phyloP scores from a whole-genome alignment of 30 jellyfish, hydroid and myxozoan genomes.

The Aurelia aurita complex sp. Pacific region DNA sequence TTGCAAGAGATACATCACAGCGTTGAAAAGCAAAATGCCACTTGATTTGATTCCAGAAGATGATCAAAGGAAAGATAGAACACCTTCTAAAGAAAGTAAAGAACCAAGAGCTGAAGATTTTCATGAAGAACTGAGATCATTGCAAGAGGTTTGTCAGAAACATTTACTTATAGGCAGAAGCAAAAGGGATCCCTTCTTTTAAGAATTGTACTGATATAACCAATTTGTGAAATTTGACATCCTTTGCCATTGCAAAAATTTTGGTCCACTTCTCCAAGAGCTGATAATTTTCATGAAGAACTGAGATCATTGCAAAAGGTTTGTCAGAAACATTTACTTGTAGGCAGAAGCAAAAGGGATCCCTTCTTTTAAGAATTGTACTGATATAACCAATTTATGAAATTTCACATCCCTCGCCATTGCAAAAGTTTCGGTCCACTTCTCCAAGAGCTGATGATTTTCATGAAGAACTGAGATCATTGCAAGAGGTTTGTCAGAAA shows the following conservation, averaged over 20 bases:
- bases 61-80: slow-evolving; percentile 44
- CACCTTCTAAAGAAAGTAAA: not conserved
- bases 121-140: not conserved
- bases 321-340: too few species aligned
- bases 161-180: too few species aligned
- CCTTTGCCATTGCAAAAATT: too few species aligned
- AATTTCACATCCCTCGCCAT: too few species aligned
- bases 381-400: too few species aligned
- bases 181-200: too few species aligned
- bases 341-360: too few species aligned
- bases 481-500: not conserved
- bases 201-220: too few species aligned
- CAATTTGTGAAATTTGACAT: too few species aligned
- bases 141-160: not conserved
- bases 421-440: too few species aligned
- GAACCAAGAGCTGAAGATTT: not conserved
- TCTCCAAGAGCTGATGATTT: not conserved
- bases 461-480: not conserved
- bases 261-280: too few species aligned
- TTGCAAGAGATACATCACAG: slow-evolving; percentile 73
- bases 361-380: too few species aligned
- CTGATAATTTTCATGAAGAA: not conserved
- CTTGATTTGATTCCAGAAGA: slow-evolving; percentile 69
- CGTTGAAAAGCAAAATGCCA: slow-evolving; percentile 81
- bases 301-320: not conserved